Evolutionary conservation across 2,113 vertebrate genomes (phyloP).

Genomic region (Mesoclemmys tuberculata): DNA sequence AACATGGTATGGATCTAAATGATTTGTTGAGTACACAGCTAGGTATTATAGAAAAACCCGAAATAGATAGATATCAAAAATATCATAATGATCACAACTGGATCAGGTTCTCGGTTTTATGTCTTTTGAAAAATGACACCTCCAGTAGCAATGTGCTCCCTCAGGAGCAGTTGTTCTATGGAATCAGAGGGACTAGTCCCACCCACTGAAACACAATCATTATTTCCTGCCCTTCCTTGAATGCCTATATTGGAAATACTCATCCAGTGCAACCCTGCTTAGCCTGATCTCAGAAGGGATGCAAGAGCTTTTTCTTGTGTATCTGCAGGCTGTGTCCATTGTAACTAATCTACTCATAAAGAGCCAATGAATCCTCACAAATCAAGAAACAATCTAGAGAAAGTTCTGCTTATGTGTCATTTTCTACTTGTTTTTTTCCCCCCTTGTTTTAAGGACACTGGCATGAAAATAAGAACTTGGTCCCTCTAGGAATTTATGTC

Average conservation of each 20-base stretch:
- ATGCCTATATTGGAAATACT: neutral
- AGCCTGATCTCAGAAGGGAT: neutral
- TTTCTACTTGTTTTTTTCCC: neutral
- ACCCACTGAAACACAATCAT: too few relatives aligned
- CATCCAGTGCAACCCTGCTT: neutral
- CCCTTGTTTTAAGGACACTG: neutral
- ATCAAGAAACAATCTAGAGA: neutral
- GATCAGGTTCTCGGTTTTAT: neutral
- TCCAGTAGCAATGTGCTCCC: neutral
- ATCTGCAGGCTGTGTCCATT: neutral
- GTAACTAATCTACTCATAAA: neutral
- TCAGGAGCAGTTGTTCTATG: neutral
- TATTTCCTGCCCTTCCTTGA: neutral
- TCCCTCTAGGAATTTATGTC: constrained; percentile 2
- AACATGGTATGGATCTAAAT: neutral
- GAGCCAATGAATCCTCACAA: neutral
- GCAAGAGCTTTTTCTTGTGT: neutral
- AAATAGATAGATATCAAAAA: too few relatives aligned
- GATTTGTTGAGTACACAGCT: too few relatives aligned
- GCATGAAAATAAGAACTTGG: neutral
- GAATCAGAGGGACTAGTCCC: neutral
- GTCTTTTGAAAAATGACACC: neutral
- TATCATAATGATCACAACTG: neutral
- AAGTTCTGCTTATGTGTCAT: neutral
- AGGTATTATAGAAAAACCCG: too few relatives aligned